phyloP scores from a whole-genome alignment of 2,113 vertebrate genomes.

The Vanacampus margaritifer region DNA sequence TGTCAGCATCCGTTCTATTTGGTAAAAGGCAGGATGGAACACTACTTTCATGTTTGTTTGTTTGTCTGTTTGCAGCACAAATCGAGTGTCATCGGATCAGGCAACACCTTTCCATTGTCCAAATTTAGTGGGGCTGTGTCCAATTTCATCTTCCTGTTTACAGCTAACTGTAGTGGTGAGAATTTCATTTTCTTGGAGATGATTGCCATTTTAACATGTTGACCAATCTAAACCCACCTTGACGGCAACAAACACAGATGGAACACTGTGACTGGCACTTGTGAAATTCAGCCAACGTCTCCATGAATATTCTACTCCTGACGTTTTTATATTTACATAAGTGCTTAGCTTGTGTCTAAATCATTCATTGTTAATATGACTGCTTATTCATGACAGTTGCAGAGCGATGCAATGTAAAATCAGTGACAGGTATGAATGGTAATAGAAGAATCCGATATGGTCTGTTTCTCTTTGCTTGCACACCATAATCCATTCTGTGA shows the following conservation, averaged over 20 bases:
- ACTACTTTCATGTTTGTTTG: background rate
- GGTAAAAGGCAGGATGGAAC: conserved; percentile 1
- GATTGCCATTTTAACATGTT: background rate
- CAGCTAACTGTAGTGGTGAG: background rate
- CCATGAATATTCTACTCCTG: background rate
- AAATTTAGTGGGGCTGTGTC: background rate
- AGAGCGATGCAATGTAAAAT: background rate
- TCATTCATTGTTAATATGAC: conserved; percentile 13
- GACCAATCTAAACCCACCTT: background rate
- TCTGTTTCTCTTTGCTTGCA: background rate
- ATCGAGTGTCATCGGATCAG: background rate
- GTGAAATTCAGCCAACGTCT: background rate
- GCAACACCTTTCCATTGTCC: conserved; percentile 2
- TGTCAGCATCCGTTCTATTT: background rate
- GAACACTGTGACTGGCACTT: background rate
- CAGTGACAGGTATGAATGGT: background rate
- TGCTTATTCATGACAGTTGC: conserved; percentile 6
- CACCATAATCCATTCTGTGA: background rate
- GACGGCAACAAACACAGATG: background rate
- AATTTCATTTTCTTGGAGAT: background rate
- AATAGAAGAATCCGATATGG: background rate
- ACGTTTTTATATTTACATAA: background rate
- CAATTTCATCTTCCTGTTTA: background rate
- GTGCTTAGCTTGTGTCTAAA: background rate
- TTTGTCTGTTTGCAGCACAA: background rate